Base-by-base conservation (phyloP, 30 jellyfish, hydroid and myxozoan species). In the Chrysaora quinquecirrha region DNA sequence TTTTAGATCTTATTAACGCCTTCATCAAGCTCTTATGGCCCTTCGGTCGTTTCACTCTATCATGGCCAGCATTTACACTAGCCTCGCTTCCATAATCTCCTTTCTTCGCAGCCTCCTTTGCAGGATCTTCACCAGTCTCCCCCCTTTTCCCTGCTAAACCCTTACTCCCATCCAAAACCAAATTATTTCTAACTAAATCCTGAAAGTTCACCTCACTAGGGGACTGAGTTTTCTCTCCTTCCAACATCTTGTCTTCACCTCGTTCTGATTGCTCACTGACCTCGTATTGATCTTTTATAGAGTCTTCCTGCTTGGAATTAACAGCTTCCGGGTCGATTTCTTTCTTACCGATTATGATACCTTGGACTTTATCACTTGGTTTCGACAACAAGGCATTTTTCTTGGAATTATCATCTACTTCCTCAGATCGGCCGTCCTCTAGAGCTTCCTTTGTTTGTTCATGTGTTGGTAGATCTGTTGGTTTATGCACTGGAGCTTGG, bases 351-450 rank as follows among this genome's bases (percentile, higher is more conserved):
- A 82, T 56, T 52, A 82, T 12, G 14, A 82, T 52, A 32, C 65
- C 67, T 34, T 82, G 92, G 30, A 82, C 85, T 60, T 70, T 70
- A 47, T 68, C 80, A 28, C 92, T 82, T 2, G 92, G 92, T 23
- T 23, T 82, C 64, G 60, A 49, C 2, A 52, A 19, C 25, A 52
- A 20, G 7, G 58, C 58, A 16, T 43, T 43, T 43, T n/a, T n/a
- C n/a, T n/a, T n/a, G n/a, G n/a, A n/a, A n/a, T n/a, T n/a, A n/a
- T n/a, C n/a, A n/a, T n/a, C n/a, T n/a, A n/a, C n/a, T n/a, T n/a
- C n/a, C n/a, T n/a, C n/a, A n/a, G n/a, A n/a, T n/a, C n/a, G n/a
- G n/a, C n/a, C n/a, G n/a, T n/a, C n/a, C n/a, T n/a, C n/a, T n/a
- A n/a, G n/a, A n/a, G n/a, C n/a, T n/a, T n/a, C n/a, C n/a, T n/a